Evolutionary conservation across 2,888 invertebrate species (phyloP).

Genomic region (Exocentrus adspersus): DNA sequence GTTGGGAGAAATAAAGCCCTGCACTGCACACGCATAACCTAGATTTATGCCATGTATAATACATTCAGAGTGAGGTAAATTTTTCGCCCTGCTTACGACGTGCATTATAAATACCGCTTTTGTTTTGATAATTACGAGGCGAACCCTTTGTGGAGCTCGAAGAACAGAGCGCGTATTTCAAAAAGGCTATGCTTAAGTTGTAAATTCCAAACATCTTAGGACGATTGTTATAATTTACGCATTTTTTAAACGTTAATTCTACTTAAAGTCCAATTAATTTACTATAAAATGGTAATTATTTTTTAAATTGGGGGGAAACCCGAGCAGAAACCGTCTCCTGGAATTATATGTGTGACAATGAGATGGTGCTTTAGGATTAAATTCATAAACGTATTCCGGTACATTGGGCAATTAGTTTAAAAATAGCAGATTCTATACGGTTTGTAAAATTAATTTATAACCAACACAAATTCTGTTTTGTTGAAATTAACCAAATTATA

Average conservation of each 20-base stretch:
- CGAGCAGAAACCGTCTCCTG: background rate
- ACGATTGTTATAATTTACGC: constrained; percentile 46
- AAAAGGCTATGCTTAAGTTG: constrained; percentile 32
- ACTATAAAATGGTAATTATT: background rate
- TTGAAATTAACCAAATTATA: no score
- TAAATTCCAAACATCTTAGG: constrained; percentile 36
- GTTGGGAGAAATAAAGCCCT: constrained; percentile 9
- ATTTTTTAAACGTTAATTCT: constrained; percentile 42
- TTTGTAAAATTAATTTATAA: no score
- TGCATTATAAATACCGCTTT: constrained; percentile 47
- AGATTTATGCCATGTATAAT: constrained; percentile 15
- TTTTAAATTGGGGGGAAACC: background rate
- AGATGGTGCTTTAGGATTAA: no score
- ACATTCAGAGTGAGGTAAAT: constrained; percentile 24
- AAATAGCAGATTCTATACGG: no score
- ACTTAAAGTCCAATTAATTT: constrained; percentile 20
- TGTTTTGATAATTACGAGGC: constrained; percentile 47
- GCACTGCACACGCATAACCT: constrained; percentile 21
- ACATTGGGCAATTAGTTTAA: no score
- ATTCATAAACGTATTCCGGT: no score
- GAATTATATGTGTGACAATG: no score
- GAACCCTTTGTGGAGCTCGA: constrained; percentile 35
- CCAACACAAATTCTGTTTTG: no score
- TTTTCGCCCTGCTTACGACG: constrained; percentile 38
- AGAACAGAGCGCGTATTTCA: constrained; percentile 35